phyloP scores from a whole-genome alignment of 2,113 vertebrate species.

The Indicator maculatus region DNA sequence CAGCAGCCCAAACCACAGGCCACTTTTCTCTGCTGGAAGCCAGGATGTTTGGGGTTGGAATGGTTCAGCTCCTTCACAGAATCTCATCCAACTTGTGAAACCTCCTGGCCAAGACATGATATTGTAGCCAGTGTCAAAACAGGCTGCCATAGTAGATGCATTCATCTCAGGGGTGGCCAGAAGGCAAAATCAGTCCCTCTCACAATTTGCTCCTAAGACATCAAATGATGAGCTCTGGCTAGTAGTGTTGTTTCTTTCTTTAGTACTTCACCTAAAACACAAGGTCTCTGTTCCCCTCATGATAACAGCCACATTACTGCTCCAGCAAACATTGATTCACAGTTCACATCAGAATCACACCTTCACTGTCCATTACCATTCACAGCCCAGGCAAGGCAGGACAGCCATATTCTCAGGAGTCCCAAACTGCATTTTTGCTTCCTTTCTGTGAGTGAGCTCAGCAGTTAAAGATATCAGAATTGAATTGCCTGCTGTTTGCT shows the following conservation, averaged over 20 bases:
- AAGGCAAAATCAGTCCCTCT: background rate
- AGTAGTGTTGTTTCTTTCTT: background rate
- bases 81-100: background rate
- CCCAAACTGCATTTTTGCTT: background rate
- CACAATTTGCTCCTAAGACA: background rate
- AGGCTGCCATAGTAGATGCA: background rate
- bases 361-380: background rate
- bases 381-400: background rate
- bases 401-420: background rate
- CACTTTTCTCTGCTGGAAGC: background rate
- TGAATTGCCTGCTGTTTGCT: background rate
- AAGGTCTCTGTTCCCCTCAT: background rate
- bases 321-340: background rate
- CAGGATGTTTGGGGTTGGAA: background rate
- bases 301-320: background rate
- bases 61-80: background rate
- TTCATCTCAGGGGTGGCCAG: background rate
- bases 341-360: background rate
- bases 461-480: background rate
- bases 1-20: background rate
- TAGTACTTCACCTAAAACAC: background rate
- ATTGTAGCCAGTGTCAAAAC: background rate
- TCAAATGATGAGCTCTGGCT: background rate
- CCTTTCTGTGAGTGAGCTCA: background rate
- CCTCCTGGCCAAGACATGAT: background rate